phyloP scores from a whole-genome alignment of 2,113 vertebrate species.

The Eudyptes chrysolophus region DNA sequence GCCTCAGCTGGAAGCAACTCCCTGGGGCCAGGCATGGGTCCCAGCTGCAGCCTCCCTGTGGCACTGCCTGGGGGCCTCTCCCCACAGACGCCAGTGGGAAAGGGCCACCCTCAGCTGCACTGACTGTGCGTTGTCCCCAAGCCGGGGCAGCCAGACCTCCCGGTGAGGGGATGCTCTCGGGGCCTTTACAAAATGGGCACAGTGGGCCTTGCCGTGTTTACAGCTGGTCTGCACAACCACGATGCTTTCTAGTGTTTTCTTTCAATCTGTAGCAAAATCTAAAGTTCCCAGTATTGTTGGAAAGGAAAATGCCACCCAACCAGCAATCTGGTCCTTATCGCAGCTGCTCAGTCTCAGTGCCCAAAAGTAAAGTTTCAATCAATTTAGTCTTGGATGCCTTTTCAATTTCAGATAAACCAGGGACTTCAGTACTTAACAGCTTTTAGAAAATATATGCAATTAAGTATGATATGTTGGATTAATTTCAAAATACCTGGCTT shows the following conservation, averaged over 20 bases:
- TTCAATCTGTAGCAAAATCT: neutral
- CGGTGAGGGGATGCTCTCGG: fast-evolving
- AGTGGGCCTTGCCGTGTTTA: neutral
- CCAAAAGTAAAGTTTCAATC: neutral
- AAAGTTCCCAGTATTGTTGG: neutral
- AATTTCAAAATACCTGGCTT: neutral
- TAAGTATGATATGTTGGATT: neutral
- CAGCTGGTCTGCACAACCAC: neutral
- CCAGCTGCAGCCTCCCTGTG: neutral
- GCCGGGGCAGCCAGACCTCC: neutral
- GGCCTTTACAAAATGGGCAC: neutral
- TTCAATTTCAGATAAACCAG: slow-evolving; percentile 5
- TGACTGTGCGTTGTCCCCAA: neutral
- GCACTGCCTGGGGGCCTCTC: neutral
- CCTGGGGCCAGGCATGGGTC: neutral
- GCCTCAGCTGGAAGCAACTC: neutral
- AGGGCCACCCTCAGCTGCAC: neutral
- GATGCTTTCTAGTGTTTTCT: neutral
- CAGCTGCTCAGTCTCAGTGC: slow-evolving; percentile 8
- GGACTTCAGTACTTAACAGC: neutral
- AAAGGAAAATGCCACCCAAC: neutral
- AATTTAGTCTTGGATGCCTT: slow-evolving; percentile 13
- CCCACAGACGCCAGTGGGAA: neutral
- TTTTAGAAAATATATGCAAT: neutral
- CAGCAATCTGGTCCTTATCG: neutral